A percentile compares a stretch with the other conserved stretches of the same genome.
phyloP scores from a whole-genome alignment of 2,797 vertebrate genomes.

The Rhynchotus rufescens region DNA sequence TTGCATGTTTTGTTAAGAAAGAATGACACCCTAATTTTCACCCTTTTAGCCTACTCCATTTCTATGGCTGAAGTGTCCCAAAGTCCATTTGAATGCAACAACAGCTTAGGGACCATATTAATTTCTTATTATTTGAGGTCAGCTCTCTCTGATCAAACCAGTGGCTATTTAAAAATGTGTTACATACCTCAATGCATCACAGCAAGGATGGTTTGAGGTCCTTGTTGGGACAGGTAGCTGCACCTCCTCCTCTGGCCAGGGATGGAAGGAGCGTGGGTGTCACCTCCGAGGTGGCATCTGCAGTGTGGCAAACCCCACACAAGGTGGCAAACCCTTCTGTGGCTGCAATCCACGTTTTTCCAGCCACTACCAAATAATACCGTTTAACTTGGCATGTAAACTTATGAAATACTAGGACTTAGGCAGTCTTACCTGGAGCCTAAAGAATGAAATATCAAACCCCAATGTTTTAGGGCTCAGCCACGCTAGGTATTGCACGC shows the following conservation, averaged over 20 bases:
- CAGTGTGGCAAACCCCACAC: neutral
- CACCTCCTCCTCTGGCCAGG: accelerated
- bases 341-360: slow-evolving; percentile 19
- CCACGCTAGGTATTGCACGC: neutral
- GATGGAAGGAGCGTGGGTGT: neutral
- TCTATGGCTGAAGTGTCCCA: neutral
- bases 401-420: neutral
- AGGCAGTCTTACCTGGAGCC: neutral
- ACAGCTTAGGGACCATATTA: neutral
- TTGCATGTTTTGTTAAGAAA: neutral
- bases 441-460: neutral
- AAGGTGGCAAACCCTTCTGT: slow-evolving; percentile 21
- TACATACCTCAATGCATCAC: neutral
- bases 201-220: neutral
- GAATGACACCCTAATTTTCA: neutral
- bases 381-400: neutral
- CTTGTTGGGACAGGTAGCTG: too few species aligned
- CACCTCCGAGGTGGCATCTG: accelerated
- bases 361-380: neutral
- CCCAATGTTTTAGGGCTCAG: neutral
- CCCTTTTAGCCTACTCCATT: neutral
- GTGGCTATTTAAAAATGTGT: neutral
- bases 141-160: neutral
- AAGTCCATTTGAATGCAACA: neutral
- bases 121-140: too few species aligned